A percentile compares a stretch with the other conserved stretches of the same genome.
These are phyloP conservation scores for Holacanthella duospinosa DNA, from an alignment of 2,888 invertebrate species.

Conservation along the genomic window DNA sequence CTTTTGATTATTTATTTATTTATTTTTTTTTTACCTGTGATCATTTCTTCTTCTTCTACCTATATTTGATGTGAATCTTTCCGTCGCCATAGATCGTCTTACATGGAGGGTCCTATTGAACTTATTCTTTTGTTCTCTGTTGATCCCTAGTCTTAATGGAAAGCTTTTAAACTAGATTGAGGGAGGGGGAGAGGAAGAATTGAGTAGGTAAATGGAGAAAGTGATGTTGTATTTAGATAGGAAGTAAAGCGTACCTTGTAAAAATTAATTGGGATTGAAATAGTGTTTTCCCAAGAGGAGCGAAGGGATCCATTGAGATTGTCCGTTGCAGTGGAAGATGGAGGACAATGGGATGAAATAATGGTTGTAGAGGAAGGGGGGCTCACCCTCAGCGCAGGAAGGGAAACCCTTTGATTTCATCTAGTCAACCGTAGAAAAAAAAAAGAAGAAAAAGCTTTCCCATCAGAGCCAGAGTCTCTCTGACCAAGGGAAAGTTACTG, in stretches of 20 bases:
- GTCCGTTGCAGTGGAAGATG: constrained; percentile 30
- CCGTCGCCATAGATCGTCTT: too few relatives aligned
- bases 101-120: too few relatives aligned
- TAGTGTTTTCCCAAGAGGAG: constrained; percentile 33
- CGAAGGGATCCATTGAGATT: constrained; percentile 28
- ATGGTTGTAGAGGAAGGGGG: background rate
- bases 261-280: constrained; percentile 35
- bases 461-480: background rate
- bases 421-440: background rate
- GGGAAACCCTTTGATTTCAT: background rate
- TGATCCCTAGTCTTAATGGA: background rate
- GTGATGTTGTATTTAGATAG: background rate
- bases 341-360: constrained; percentile 24
- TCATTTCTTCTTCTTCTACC: too few relatives aligned
- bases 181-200: background rate
- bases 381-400: constrained; percentile 10
- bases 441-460: background rate
- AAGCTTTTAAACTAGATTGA: constrained; percentile 3
- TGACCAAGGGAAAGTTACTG: too few relatives aligned
- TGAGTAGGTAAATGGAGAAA: constrained; percentile 1
- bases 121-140: too few relatives aligned
- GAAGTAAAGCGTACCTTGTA: constrained; percentile 11
- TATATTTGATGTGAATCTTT: too few relatives aligned
- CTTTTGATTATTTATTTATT: too few relatives aligned
- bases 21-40: too few relatives aligned